Evolutionary conservation across 2,888 invertebrate species (phyloP), one percentile per base, ranked within the genome.

Genomic region (Seira musarum): DNA sequence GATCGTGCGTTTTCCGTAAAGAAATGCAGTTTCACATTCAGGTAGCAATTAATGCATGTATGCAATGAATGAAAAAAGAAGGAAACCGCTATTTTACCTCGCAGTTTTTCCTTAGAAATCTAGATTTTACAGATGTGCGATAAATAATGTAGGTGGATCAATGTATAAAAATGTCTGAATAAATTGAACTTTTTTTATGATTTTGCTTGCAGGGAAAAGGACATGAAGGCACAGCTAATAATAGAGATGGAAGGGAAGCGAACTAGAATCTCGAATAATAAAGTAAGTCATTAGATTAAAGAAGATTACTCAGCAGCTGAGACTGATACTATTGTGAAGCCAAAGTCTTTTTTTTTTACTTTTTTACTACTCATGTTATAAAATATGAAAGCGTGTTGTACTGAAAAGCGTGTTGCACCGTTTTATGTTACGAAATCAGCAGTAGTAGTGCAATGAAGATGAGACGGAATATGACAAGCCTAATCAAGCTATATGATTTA

Each of bases 191-290:
- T 85, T 86, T 87, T 88, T 88, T 89, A 87, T n/a, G 53, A 79
- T 72, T 70, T 84, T 78, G 19, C 21, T 60, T 81, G 46, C 90
- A 96, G 96, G 91, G 96, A 96, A 90, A 91, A 92, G 87, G 94
- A 95, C 88, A 93, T 95, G 94, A 93, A 93, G 87, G 93, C 95
- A 60, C 93, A 94, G 89, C 90, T 93, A 87, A 95, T 95, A 88
- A 93, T 95, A 87, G 93, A 95, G 90, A 96, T 96, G 94, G 93
- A 94, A 88, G 93, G 92, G 69, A 95, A 95, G 90, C 94, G 93
- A 88, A 96, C 95, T 68, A 91, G 94, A 84, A 92, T 96, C 85
- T 90, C 93, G 79, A 94, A 94, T 87, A 92, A 92, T 84, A 94
- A 94, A 92, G 93, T 93, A 89, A 83, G 83, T 67, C 35, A 2